These are phyloP conservation scores for Diadumene lineata DNA, from an alignment of 92 coral and sea anemone genomes.

Conservation along the genomic window DNA sequence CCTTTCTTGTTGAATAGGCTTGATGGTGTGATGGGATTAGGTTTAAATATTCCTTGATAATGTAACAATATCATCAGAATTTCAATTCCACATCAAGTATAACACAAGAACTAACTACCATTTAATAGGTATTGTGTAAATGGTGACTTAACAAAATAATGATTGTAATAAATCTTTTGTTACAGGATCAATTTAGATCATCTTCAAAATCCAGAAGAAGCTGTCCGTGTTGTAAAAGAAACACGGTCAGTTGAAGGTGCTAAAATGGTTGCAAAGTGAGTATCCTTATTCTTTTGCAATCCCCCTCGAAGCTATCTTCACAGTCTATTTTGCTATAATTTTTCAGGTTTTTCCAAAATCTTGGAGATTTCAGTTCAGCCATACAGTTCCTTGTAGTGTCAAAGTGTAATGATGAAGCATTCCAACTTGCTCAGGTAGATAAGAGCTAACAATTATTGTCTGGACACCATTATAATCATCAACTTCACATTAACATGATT, in stretches of 20 bases:
- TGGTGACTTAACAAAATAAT: too few relatives aligned
- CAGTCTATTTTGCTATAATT: neutral
- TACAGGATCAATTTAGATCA: conserved; percentile 84
- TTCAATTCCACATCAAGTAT: too few relatives aligned
- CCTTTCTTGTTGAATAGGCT: too few relatives aligned
- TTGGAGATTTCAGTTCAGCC: conserved; percentile 97
- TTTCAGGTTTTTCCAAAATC: conserved; percentile 91
- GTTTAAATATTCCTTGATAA: too few relatives aligned
- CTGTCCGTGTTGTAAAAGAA: conserved; percentile 96
- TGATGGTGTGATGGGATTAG: too few relatives aligned
- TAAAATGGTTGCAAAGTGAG: conserved; percentile 97
- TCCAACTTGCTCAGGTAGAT: conserved; percentile 96
- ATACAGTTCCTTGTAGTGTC: conserved; percentile 99
- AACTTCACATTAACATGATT: neutral
- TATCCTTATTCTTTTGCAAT: neutral
- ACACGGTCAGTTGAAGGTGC: conserved; percentile 98
- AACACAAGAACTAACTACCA: too few relatives aligned
- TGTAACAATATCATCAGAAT: too few relatives aligned
- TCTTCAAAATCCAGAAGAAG: conserved; percentile 97
- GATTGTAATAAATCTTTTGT: neutral
- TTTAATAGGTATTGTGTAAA: too few relatives aligned
- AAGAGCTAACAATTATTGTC: neutral
- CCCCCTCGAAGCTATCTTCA: neutral
- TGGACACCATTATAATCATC: neutral
- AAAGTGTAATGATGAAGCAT: conserved; percentile 98